Evolutionary conservation across 2,888 invertebrate genomes (phyloP).

Genomic region (Dendrolimus pini): DNA sequence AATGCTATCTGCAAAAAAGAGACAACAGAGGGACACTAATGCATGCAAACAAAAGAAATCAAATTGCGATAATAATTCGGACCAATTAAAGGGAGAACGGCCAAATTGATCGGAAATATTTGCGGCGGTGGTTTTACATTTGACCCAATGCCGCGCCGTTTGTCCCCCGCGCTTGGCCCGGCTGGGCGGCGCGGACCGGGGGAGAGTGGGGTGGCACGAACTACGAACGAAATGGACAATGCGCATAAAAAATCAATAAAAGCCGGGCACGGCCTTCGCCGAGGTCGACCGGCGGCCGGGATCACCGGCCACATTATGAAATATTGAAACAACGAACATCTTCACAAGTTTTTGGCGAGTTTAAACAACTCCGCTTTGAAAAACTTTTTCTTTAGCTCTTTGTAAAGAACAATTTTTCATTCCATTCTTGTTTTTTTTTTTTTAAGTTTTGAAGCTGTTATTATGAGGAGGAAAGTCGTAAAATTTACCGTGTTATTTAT

Average conservation of each 20-base stretch:
- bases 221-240: conserved; percentile 62
- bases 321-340: conserved; percentile 18
- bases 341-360: neutral
- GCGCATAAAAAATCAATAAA: conserved; percentile 75
- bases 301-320: conserved; percentile 31
- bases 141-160: neutral
- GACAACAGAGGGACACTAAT: too few relatives aligned
- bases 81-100: neutral
- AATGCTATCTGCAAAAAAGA: too few relatives aligned
- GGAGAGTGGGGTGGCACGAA: conserved; percentile 24
- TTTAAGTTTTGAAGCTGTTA: too few relatives aligned
- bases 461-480: too few relatives aligned
- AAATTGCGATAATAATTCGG: neutral
- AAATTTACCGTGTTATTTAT: too few relatives aligned
- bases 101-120: neutral
- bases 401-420: too few relatives aligned
- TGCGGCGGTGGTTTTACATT: neutral
- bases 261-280: conserved; percentile 65
- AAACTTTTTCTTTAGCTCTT: neutral
- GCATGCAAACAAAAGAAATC: too few relatives aligned
- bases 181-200: neutral
- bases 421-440: too few relatives aligned
- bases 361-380: neutral
- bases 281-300: conserved; percentile 55
- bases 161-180: neutral